phyloP scores from a whole-genome alignment of 2,797 vertebrate genomes.

The Anguilla marmorata region DNA sequence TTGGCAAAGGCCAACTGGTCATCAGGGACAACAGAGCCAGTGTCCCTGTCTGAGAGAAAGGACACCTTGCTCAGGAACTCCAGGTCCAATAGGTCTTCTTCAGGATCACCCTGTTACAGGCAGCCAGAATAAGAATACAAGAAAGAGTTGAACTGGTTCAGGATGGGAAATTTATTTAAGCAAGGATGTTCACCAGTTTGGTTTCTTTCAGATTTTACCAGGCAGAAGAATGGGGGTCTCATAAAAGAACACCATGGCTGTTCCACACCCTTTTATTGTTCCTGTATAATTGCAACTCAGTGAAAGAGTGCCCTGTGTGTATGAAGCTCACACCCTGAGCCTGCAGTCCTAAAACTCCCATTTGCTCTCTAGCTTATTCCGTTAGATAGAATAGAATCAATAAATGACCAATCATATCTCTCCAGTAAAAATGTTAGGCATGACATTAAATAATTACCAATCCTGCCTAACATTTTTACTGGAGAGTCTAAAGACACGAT shows the following conservation, averaged over 20 bases:
- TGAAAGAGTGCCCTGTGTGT: not conserved
- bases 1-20: constrained; percentile 74
- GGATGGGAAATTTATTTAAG: not conserved
- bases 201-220: not conserved
- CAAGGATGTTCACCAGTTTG: not conserved
- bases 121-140: not conserved
- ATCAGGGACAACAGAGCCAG: constrained; percentile 79
- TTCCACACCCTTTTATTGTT: not conserved
- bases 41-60: constrained; percentile 72
- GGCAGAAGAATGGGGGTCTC: not conserved
- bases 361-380: not conserved
- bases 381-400: not conserved
- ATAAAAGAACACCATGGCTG: not conserved
- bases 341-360: not conserved
- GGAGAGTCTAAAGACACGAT: no score
- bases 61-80: constrained; percentile 78
- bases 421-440: not conserved
- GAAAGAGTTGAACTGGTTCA: not conserved
- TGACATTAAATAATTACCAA: no score
- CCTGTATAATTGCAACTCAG: not conserved
- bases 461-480: no score
- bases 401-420: not conserved
- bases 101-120: constrained; percentile 66
- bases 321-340: not conserved
- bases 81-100: constrained; percentile 78